Base-by-base conservation (phyloP, 2,888 invertebrate species). In the Xylota segnis region DNA sequence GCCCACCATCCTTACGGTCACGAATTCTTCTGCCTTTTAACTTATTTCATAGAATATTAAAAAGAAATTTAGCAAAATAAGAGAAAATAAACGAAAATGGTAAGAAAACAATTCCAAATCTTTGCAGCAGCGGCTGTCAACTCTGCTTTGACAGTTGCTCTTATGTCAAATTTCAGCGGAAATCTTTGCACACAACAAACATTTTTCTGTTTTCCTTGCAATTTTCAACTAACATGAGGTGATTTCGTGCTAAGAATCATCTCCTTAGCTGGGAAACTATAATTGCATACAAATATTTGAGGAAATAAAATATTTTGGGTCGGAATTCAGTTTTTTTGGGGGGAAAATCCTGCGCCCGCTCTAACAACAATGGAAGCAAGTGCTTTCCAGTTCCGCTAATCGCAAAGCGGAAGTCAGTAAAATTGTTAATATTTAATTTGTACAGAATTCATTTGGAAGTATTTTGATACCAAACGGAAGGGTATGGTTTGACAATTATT, bases 371-470 rank as follows among this genome's bases (percentile, higher is more conserved):
- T 87, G 88, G 88, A 88, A 87, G 75, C 81, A 87, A 71, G 87
- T 87, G 82, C 84, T 82, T 88, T 88, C 88, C 88, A 88, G 88
- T 88, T 88, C 88, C 88, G 88, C 88, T 82, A 75, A 34, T 47
- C 72, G 58, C 56, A 87, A 88, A 89, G 88, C 89, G 89, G 89
- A 89, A 89, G 89, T 89, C 87, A 88, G 88, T 88, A 88, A 63
- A 68, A 82, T 89, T 89, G 88, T 83, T 81, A 83, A 88, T 88
- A 88, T 78, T 79, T 71, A 88, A 88, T 87, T 88, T 86, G 59
- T 71, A 23, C 54, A 29, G 29, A 6, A 47, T 16, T 56, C 29
- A 43, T 18, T 34, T 59, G 4, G 23, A 32, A 4, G 14, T n/a
- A 32, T 72, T 77, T 71, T 61, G 0, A 7, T 52, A 63, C 66